Base-by-base conservation (phyloP, 2,113 vertebrate species). In the Sander lucioperca region DNA sequence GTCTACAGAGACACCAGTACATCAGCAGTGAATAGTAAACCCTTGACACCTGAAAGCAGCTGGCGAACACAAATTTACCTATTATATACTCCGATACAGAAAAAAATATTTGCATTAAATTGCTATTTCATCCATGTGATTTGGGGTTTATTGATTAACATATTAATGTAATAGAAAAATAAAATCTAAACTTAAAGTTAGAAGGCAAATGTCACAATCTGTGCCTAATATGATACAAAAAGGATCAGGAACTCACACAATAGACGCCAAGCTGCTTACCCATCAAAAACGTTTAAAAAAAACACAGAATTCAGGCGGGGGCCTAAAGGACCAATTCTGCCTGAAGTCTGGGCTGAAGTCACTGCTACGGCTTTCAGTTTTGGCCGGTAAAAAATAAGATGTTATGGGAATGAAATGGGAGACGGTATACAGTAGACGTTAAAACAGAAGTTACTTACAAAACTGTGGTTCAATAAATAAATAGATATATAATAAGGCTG, bases 1-100 rank as follows among this genome's bases (percentile, higher is more conserved):
- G 84, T 93, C 89, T 91, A 68, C 67, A 36, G 80, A 91, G 84
- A 88, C 80, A 56, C 56, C 47, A 33, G 75, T 71, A 72, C 90
- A 89, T 86, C 74, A 78, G 61, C 63, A 51, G 33, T 80, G 74
- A 82, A 78, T 50, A 15, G 54, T 74, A 48, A 50, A 88, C 15
- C 45, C 36, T 86, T 58, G 74, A 82, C 71, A 78, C 67, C 79
- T 57, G 69, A 43, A 77, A 69, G 72, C 72, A 56, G 70, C 62
- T 83, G 54, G 39, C 8, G 14, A 68, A 75, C 63, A 79, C 56
- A 72, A 15, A 30, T 18, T 4, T 23, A 54, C 10, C 51, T 25
- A 39, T 50, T 75, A 47, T 63, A 6, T 76, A 67, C n/a, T 53
- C 21, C 27, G 12, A 13, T 16, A 47, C 56, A n/a, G 54, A 57